Evolutionary conservation across 2,888 invertebrate genomes (phyloP), one percentile per base, ranked within the genome.

Genomic region (Campoplex capitator): DNA sequence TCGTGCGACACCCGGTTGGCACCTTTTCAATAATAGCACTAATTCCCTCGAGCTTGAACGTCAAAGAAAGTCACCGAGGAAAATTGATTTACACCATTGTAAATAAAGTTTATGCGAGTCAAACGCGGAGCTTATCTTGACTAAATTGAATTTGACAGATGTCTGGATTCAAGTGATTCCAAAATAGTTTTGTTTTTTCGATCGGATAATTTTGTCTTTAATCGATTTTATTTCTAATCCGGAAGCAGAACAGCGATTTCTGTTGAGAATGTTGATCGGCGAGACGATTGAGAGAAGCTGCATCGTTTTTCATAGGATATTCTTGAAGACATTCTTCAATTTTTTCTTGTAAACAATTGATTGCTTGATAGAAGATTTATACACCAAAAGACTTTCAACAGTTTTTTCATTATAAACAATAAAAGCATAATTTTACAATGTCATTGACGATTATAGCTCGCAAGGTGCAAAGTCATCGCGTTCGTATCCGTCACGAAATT

Each of bases 11-110:
- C 54, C 38, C 74, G 67, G 23, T 73, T 70, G 62, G 18, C 67
- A 45, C 51, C 58, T 74, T 70, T 82, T 67, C 62, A 80, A 88
- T 83, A 76, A 28, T 70, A 78, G 70, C 83, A 68, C 83, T 88
- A 89, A 90, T 90, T 88, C 90, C 88, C 89, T 80, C 82, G 88
- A 76, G 90, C 81, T 65, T 70, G 13, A 32, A 32, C 77, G 51
- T 77, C 42, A 67, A 74, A 84, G 32, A 45, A 45, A 74, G 65
- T 28, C 42, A 62, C 71, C 70, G 51, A 73, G 54, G 42, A 74
- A 73, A 54, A 74, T 81, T 74, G 74, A 74, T 77, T 77, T 77
- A 51, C 67, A 54, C 45, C 77, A 32, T 8, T 77, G 28, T 51
- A 54, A 67, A 68, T 51, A 62, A 67, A 68, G 18, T 65, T 77